Conservation (phyloP, 2,113 vertebrate species). For the Genyomyrus donnyi region DNA sequence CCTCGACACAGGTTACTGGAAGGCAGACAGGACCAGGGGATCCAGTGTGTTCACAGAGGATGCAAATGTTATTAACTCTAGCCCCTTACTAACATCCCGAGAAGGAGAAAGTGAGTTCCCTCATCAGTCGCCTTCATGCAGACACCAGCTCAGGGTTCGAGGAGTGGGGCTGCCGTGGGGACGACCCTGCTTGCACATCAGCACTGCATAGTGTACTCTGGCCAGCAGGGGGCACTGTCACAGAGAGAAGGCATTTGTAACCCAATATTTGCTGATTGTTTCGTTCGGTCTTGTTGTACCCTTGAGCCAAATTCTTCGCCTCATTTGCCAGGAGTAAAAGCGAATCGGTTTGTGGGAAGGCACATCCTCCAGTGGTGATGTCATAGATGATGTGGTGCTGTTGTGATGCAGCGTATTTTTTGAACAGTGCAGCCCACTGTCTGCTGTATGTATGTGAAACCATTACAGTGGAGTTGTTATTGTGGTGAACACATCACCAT, state of each 20-base stretch:
- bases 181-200: background rate
- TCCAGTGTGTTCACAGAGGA: constrained; percentile 80
- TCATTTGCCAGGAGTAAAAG: background rate
- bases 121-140: constrained; percentile 41
- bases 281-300: background rate
- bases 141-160: constrained; percentile 24
- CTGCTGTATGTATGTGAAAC: background rate
- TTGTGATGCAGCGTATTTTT: background rate
- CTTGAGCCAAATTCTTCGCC: background rate
- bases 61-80: constrained; percentile 83
- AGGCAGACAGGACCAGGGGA: constrained; percentile 88
- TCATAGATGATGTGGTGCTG: background rate
- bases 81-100: constrained; percentile 93
- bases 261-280: background rate
- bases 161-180: background rate
- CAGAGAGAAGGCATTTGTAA: background rate
- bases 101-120: constrained; percentile 95
- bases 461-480: background rate
- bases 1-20: constrained; percentile 96
- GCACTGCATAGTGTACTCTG: background rate
- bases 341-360: background rate
- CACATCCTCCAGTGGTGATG: background rate
- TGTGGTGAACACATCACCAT: background rate
- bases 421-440: background rate
- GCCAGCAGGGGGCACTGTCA: background rate